Percentiles rank a stretch among this genome's conserved stretches.
phyloP scores from a whole-genome alignment of 64 coral and sea anemone species.

The Dendronephthya gigantea region DNA sequence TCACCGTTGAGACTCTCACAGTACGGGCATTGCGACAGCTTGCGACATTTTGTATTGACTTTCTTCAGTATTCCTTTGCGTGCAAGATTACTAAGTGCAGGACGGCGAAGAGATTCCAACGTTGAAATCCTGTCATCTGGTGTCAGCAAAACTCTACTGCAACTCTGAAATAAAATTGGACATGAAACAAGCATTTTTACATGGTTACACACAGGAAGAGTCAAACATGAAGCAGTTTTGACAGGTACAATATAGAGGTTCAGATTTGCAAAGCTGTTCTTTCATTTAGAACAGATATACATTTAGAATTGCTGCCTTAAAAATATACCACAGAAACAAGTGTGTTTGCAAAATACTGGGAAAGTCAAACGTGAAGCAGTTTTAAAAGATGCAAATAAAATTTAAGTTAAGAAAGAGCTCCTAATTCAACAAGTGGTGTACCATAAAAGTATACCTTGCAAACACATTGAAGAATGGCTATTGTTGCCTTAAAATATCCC shows the following conservation, averaged over 20 bases:
- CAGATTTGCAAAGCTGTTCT: too few relatives aligned
- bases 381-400: too few relatives aligned
- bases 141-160: slow-evolving; percentile 55
- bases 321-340: too few relatives aligned
- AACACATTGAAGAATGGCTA: slow-evolving; percentile 70
- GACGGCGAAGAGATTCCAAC: slow-evolving; percentile 57
- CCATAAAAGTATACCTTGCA: slow-evolving; percentile 53
- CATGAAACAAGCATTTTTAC: background rate
- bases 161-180: slow-evolving; percentile 55
- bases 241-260: too few relatives aligned
- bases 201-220: background rate
- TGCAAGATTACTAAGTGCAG: slow-evolving; percentile 40
- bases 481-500: slow-evolving; percentile 71
- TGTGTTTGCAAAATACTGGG: too few relatives aligned
- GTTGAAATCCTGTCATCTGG: slow-evolving; percentile 72
- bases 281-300: too few relatives aligned
- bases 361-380: too few relatives aligned
- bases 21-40: slow-evolving; percentile 69
- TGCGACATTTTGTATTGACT: slow-evolving; percentile 78
- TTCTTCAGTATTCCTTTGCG: slow-evolving; percentile 76
- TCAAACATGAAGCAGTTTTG: too few relatives aligned
- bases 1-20: slow-evolving; percentile 80
- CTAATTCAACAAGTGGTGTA: background rate
- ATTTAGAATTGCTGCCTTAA: too few relatives aligned
- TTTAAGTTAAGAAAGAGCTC: background rate